Evolutionary conservation across 1,140 invertebrate genomes (phyloP), one percentile per base, ranked within the genome.

Genomic region (Aphaenogaster rudis): DNA sequence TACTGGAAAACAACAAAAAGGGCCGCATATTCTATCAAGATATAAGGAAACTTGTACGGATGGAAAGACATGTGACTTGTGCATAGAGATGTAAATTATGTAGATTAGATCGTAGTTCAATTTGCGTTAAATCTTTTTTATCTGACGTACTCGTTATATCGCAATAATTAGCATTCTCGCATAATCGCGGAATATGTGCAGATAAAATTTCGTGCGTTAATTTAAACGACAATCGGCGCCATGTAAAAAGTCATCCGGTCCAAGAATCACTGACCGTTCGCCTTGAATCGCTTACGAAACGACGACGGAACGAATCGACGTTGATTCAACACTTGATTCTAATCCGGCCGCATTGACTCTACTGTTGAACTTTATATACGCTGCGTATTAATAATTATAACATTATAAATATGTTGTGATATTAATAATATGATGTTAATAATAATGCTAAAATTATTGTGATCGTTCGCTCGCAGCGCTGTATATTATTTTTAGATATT

Each of bases 381-480:
- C n/a, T 50, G 15, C 61, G 6, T 79, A 42, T 36, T 67, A 79
- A 64, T 66, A 79, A 67, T 52, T 66, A 42, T 67, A 17, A 63
- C 28, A 54, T 69, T 67, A 36, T 69, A 80, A 69, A 81, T 69
- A 69, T 4, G 13, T 13, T 28, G 21, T 1, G 15, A 45, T 54
- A 21, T 33, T 79, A 69, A 81, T 80, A 42, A 67, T 69, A 69
- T 15, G 13, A 39, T 52, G 48, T 80, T 67, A 69, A 69, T 71
- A 81, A 71, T 57, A n/a, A 81, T 28, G 13, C 7, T 45, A 54
- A 81, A 81, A 71, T 71, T 67, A 69, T 61, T 54, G 9, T 33
- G 39, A 81, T 57, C 21, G 50, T 57, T 69, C 13, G 7, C 13
- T 45, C 2, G 39, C 28, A 33, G 8, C 3, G 36, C 4, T 7